phyloP scores from a whole-genome alignment of 2,113 vertebrate genomes.

The Sprattus sprattus region DNA sequence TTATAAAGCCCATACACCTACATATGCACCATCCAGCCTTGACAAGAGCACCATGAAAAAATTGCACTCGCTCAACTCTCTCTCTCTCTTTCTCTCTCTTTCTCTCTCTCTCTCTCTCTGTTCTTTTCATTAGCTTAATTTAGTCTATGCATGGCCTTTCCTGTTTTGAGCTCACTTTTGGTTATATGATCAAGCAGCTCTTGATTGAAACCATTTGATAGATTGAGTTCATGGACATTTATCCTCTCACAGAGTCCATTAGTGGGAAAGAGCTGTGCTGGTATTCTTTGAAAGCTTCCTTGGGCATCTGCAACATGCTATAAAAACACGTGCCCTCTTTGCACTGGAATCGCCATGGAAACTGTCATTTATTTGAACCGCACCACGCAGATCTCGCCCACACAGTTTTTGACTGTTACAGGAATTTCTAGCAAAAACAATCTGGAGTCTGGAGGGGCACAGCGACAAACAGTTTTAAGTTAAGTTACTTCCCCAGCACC shows the following conservation, averaged over 20 bases:
- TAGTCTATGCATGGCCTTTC: background rate
- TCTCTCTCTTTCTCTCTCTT: background rate
- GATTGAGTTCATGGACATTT: background rate
- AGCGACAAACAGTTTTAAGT: background rate
- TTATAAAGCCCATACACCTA: background rate
- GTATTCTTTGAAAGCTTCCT: conserved; percentile 1
- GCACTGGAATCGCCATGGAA: conserved; percentile 31
- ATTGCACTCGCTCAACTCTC: background rate
- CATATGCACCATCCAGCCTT: background rate
- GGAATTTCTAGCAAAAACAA: background rate
- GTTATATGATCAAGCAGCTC: background rate
- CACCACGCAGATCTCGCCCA: background rate
- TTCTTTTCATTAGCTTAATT: background rate
- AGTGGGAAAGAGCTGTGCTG: background rate
- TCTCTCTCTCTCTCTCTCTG: background rate
- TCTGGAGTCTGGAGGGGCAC: background rate
- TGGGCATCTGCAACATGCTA: background rate
- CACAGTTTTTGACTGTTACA: background rate
- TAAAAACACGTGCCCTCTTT: background rate
- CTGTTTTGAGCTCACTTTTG: background rate
- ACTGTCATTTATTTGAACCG: conserved; percentile 31
- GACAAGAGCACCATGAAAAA: background rate
- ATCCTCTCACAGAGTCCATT: background rate
- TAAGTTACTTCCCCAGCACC: background rate
- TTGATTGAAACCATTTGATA: background rate